These are phyloP conservation scores for Drosophila mimica DNA, from an alignment of 2,888 invertebrate species.

Conservation along the genomic window DNA sequence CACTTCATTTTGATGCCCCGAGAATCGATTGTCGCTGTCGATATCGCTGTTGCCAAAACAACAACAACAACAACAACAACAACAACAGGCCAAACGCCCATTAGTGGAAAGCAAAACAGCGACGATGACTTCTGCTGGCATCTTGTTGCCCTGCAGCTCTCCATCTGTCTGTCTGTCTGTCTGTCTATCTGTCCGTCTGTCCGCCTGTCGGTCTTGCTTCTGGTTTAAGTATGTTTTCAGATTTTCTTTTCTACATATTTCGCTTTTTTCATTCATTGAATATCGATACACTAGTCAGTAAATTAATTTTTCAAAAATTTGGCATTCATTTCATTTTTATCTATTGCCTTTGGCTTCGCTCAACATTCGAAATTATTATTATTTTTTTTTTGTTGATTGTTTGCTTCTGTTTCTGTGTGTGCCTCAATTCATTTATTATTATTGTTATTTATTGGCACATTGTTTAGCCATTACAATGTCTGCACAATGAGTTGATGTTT, in stretches of 20 bases:
- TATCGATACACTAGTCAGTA: conserved; percentile 63
- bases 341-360: conserved; percentile 21
- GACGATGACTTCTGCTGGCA: conserved; percentile 57
- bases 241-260: conserved; percentile 16
- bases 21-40: conserved; percentile 63
- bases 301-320: conserved; percentile 74
- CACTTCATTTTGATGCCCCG: conserved; percentile 56
- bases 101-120: conserved; percentile 51
- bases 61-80: conserved; percentile 21
- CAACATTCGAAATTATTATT: conserved; percentile 5
- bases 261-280: conserved; percentile 64
- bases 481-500: conserved; percentile 12
- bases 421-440: conserved; percentile 51
- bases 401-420: conserved; percentile 17
- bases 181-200: conserved; percentile 8
- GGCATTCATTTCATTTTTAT: conserved; percentile 71
- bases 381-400: conserved; percentile 15
- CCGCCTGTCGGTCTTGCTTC: not conserved
- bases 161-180: conserved; percentile 15
- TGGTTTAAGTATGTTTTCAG: conserved; percentile 33
- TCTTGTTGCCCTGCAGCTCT: conserved; percentile 36
- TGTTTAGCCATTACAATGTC: conserved; percentile 46
- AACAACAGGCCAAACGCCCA: conserved; percentile 47
- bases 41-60: conserved; percentile 36
- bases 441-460: conserved; percentile 60